Conservation (phyloP, 2,113 vertebrate genomes). For the Cyphomyrus plagiostoma region DNA sequence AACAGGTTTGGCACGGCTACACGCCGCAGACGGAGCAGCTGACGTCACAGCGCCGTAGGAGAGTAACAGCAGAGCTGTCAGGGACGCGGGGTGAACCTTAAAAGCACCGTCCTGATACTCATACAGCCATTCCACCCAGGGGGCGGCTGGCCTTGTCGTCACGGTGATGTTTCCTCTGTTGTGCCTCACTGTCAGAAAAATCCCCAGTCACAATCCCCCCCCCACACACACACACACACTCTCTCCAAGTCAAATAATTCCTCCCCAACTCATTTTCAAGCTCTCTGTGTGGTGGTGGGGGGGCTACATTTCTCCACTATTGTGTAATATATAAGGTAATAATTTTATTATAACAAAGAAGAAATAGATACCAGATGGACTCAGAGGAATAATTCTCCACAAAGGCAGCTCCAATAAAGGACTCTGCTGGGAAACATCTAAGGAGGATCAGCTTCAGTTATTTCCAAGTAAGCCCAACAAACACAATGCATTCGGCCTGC, state of each 20-base stretch:
- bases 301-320: neutral
- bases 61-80: neutral
- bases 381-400: slow-evolving; percentile 1
- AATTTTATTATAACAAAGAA: neutral
- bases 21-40: neutral
- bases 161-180: neutral
- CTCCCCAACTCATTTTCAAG: neutral
- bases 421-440: neutral
- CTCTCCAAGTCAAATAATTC: neutral
- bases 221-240: neutral
- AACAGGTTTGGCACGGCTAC: neutral
- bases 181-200: neutral
- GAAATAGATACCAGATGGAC: slow-evolving; percentile 10
- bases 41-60: neutral
- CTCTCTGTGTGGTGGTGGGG: neutral
- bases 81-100: neutral
- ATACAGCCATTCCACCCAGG: neutral
- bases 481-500: neutral
- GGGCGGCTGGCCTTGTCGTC: neutral
- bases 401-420: neutral
- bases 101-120: neutral
- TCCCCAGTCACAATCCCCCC: neutral
- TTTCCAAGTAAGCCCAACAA: neutral
- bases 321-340: neutral
- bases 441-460: neutral